These are phyloP conservation scores for Bos taurus DNA, from an alignment of 2,113 vertebrate species.

Conservation along the genomic window DNA sequence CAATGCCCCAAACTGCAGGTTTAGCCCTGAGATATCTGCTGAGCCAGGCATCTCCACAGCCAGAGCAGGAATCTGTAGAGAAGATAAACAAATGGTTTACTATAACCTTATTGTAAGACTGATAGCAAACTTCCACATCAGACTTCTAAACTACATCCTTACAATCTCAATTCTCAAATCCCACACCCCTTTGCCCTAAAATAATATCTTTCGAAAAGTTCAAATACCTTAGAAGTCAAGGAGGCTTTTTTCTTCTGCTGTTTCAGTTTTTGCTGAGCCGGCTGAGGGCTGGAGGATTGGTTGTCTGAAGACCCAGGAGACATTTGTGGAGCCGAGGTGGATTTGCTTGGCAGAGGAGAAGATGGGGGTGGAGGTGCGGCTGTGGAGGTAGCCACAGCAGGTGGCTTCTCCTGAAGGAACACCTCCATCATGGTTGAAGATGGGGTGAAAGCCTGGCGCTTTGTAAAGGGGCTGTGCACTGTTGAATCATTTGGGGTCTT, in stretches of 20 bases:
- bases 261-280: constrained; percentile 95
- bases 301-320: constrained; percentile 93
- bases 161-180: not conserved
- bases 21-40: constrained; percentile 93
- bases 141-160: not conserved
- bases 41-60: constrained; percentile 98
- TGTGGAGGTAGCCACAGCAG: constrained; percentile 80
- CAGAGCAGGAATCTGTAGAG: constrained; percentile 90
- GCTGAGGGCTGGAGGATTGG: constrained; percentile 96
- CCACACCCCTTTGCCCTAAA: not conserved
- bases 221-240: constrained; percentile 90
- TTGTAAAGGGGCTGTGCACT: constrained; percentile 90
- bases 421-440: constrained; percentile 94
- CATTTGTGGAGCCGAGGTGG: constrained; percentile 84
- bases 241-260: constrained; percentile 96
- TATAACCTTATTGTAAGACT: not conserved
- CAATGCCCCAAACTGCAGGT: constrained; percentile 96
- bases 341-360: constrained; percentile 84
- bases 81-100: not conserved
- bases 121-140: not conserved
- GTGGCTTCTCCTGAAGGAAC: constrained; percentile 94
- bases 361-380: constrained; percentile 84
- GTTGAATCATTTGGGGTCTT: constrained; percentile 89
- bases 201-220: not conserved
- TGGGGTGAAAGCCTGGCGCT: constrained; percentile 92